Base-by-base conservation (phyloP, 2,888 invertebrate species). In the Aporophyla lueneburgensis region DNA sequence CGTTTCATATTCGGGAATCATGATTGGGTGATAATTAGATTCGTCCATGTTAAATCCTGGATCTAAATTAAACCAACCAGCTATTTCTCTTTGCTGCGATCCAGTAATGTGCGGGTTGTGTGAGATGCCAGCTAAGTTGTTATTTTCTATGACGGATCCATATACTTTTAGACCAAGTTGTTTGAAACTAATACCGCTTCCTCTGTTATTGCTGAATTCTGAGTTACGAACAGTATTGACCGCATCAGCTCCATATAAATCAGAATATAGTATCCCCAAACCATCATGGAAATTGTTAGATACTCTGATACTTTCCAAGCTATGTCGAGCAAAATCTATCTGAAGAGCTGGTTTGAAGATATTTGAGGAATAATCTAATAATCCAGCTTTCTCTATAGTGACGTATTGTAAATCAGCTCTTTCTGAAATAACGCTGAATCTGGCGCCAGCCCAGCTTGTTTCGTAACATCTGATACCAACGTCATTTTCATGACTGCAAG, bases 381-480 rank as follows among this genome's bases (percentile, higher is more conserved):
- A 97, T 0, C 99, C 99, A 9, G 99, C 99, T 93, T 98, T 98
- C 94, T 99, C 99, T 63, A 99, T 97, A 4, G 98, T 98, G 10
- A 99, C 97, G 88, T 98, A 99, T 92, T 99, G 99, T 81, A 99
- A 96, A 91, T 99, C 98, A 33, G 98, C 98, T 87, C 99, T 97
- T 91, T 99, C 98, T 0, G 99, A 98, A 72, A 99, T 96, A 74
- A 99, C 98, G 59, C 99, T 99, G 87, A 99, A 98, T 86, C 99
- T 97, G 0, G 99, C 96, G 0, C 99, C 99, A 0, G 99, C 99
- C 99, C 99, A 99, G 54, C 98, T 98, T 0, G 98, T 98, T 88
- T 98, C 98, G 86, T 99, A 98, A 91, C 99, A 99, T 83, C 98
- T 97, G 56, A 99, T 97, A 0, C 99, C 99, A 19, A 99, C 99